Evolutionary conservation across 1,140 invertebrate genomes (phyloP).

Genomic region (Oreohelix idahoensis): DNA sequence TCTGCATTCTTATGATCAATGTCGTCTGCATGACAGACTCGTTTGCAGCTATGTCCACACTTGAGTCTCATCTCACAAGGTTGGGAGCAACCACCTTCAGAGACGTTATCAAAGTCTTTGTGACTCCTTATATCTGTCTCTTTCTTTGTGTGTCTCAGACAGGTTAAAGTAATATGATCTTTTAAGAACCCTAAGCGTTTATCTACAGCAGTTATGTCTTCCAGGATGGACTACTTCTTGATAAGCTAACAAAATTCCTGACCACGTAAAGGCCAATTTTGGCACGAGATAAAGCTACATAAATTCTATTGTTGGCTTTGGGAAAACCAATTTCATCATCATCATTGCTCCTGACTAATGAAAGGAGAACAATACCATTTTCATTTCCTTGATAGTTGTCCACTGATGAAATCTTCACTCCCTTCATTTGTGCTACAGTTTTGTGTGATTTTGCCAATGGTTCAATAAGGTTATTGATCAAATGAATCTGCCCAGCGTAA

Average conservation of each 20-base stretch:
- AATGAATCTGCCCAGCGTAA: constrained; percentile 68
- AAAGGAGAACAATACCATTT: constrained; percentile 86
- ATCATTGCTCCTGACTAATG: constrained; percentile 82
- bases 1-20: constrained; percentile 66
- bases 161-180: constrained; percentile 16
- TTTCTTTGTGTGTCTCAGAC: constrained; percentile 17
- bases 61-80: constrained; percentile 58
- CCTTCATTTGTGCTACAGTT: constrained; percentile 70
- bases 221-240: constrained; percentile 34
- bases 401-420: constrained; percentile 70
- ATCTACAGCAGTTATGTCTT: constrained; percentile 32
- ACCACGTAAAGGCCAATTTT: constrained; percentile 81
- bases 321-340: constrained; percentile 85
- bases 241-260: constrained; percentile 78
- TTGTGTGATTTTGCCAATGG: constrained; percentile 44
- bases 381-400: constrained; percentile 87
- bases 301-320: constrained; percentile 83
- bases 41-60: constrained; percentile 66
- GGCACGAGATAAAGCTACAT: constrained; percentile 87
- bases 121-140: neutral
- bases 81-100: constrained; percentile 72
- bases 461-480: constrained; percentile 58
- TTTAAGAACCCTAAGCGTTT: constrained; percentile 29
- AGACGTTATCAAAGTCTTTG: constrained; percentile 68
- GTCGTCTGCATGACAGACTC: constrained; percentile 71